Conservation (phyloP, 2,888 invertebrate species). For the Bombylius discolor region DNA sequence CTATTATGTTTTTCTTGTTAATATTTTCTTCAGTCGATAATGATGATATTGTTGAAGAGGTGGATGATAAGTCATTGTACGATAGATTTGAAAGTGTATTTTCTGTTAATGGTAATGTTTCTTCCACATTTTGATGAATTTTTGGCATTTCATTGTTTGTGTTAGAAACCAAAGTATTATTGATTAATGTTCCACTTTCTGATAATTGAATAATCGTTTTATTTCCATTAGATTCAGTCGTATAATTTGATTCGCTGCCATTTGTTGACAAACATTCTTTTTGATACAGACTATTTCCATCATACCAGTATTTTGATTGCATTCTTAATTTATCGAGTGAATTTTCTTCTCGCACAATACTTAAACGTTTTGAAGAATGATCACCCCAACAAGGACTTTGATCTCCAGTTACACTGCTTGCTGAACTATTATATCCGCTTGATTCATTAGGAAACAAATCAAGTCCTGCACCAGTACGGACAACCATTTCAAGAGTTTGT, state of each 20-base stretch:
- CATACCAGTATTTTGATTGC: background rate
- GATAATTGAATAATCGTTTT: slow-evolving; percentile 61
- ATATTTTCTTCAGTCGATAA: too few species aligned
- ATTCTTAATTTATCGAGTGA: background rate
- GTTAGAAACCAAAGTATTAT: slow-evolving; percentile 40
- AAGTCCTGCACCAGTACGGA: slow-evolving; percentile 65
- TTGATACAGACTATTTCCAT: slow-evolving; percentile 20
- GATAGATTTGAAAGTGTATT: too few species aligned
- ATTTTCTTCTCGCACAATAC: slow-evolving; percentile 57
- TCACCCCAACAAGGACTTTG: slow-evolving; percentile 56
- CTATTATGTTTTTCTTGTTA: too few species aligned
- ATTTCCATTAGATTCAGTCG: slow-evolving; percentile 33
- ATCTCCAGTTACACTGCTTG: slow-evolving; percentile 68
- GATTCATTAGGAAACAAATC: slow-evolving; percentile 72
- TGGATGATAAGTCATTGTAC: too few species aligned
- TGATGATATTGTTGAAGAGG: too few species aligned
- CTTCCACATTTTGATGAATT: background rate
- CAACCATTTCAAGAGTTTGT: slow-evolving; percentile 59
- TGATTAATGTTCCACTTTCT: slow-evolving; percentile 57
- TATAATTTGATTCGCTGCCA: too few species aligned
- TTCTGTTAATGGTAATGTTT: too few species aligned
- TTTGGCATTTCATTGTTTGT: background rate
- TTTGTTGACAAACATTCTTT: slow-evolving; percentile 26
- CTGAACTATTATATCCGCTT: slow-evolving; percentile 72
- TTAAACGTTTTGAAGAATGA: slow-evolving; percentile 46